phyloP scores from a whole-genome alignment of 2,888 invertebrate species.

The Biston stratarius region DNA sequence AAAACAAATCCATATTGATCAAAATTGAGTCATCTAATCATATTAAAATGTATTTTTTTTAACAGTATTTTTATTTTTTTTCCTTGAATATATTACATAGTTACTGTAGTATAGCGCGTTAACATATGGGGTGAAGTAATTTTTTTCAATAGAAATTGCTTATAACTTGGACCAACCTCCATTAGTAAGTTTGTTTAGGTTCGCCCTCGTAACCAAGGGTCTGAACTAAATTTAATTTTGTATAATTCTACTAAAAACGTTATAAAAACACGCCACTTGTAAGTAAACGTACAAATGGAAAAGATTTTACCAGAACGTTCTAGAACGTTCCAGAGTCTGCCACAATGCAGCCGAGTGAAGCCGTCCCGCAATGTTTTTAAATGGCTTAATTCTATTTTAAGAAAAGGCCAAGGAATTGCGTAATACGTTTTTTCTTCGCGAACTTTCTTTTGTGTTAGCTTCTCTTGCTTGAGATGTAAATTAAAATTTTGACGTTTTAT shows the following conservation, averaged over 20 bases:
- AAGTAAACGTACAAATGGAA: constrained; percentile 36
- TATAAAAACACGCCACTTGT: constrained; percentile 50
- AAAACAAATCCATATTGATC: too few species aligned
- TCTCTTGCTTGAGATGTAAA: constrained; percentile 9
- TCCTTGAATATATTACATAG: too few species aligned
- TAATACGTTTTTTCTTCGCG: constrained; percentile 41
- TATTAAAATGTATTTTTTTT: too few species aligned
- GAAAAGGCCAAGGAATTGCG: constrained; percentile 36
- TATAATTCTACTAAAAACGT: constrained; percentile 61
- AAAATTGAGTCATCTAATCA: too few species aligned
- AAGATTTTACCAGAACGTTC: constrained; percentile 25
- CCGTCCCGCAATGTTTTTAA: constrained; percentile 37
- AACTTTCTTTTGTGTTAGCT: constrained; percentile 32
- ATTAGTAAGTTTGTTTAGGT: constrained; percentile 69
- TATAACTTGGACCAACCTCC: constrained; percentile 34
- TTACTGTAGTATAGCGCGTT: too few species aligned
- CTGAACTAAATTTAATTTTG: constrained; percentile 69
- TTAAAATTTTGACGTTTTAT: constrained; percentile 27
- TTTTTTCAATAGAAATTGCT: not conserved
- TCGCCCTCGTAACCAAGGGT: constrained; percentile 53
- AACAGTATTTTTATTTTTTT: too few species aligned
- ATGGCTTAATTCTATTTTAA: constrained; percentile 41
- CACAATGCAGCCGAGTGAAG: constrained; percentile 16
- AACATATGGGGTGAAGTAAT: too few species aligned
- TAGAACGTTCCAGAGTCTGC: constrained; percentile 17